Conservation (phyloP, 2,888 invertebrate genomes). For the Apoderus coryli region DNA sequence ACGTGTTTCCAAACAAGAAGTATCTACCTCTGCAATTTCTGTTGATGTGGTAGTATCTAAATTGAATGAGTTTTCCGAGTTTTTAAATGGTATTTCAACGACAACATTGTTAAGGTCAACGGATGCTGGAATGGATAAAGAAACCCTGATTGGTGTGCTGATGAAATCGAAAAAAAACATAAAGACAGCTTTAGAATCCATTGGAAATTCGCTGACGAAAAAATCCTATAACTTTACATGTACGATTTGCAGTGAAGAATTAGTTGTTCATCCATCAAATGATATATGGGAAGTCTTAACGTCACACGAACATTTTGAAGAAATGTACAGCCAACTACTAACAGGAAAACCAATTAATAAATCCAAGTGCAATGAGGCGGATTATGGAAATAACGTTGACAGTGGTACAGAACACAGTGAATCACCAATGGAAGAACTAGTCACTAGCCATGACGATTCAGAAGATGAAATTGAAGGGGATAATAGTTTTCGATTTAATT, state of each 20-base stretch:
- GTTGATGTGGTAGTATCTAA: too few relatives aligned
- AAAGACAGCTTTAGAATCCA: slow-evolving; percentile 16
- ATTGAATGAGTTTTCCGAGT: too few relatives aligned
- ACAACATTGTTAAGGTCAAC: too few relatives aligned
- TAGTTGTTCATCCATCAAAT: slow-evolving; percentile 14
- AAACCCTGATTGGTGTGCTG: slow-evolving; percentile 18
- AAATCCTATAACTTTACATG: slow-evolving; percentile 15
- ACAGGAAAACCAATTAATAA: too few relatives aligned
- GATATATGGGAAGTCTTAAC: slow-evolving; percentile 20
- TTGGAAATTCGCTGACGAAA: slow-evolving; percentile 14
- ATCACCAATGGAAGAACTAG: slow-evolving; percentile 10
- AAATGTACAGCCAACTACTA: slow-evolving; percentile 11
- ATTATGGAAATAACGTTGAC: slow-evolving; percentile 13
- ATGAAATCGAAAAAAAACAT: slow-evolving; percentile 19
- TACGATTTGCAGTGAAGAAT: slow-evolving; percentile 16
- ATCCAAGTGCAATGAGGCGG: too few relatives aligned
- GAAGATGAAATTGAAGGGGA: slow-evolving; percentile 12
- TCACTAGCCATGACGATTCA: slow-evolving; percentile 5
- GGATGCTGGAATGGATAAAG: too few relatives aligned
- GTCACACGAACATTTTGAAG: slow-evolving; percentile 21
- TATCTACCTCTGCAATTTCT: too few relatives aligned
- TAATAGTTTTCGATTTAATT: slow-evolving; percentile 22
- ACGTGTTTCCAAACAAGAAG: too few relatives aligned
- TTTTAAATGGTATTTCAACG: too few relatives aligned
- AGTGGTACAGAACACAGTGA: slow-evolving; percentile 16